Evolutionary conservation across 2,888 invertebrate genomes (phyloP).

Genomic region (Halictus quadricinctus): DNA sequence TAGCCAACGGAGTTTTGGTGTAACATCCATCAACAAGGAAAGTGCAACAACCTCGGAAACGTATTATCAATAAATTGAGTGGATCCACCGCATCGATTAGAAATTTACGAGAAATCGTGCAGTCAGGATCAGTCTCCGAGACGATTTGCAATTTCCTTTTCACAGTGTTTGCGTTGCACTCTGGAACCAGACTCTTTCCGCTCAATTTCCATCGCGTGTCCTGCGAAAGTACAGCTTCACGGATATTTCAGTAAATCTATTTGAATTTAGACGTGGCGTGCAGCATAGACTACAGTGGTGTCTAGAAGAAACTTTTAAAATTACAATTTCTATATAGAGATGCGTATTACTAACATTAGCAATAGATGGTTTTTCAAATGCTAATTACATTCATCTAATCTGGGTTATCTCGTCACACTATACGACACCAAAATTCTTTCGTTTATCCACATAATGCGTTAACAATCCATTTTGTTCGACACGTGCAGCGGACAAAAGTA

Average conservation of each 20-base stretch:
- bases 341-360: not conserved
- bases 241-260: not conserved
- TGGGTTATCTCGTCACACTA: too few species aligned
- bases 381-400: too few species aligned
- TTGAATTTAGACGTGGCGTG: not conserved
- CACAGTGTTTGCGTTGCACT: constrained; percentile 16
- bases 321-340: not conserved
- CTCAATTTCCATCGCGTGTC: constrained; percentile 45
- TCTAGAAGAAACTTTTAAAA: too few species aligned
- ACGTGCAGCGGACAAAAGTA: too few species aligned
- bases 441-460: too few species aligned
- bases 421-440: too few species aligned
- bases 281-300: too few species aligned
- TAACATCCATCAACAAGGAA: not conserved
- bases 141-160: constrained; percentile 43
- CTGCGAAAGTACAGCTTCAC: constrained; percentile 44
- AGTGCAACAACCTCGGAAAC: constrained; percentile 27
- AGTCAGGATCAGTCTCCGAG: constrained; percentile 27
- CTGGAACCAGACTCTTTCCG: constrained; percentile 45
- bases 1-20: not conserved
- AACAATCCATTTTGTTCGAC: too few species aligned
- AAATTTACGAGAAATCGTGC: constrained; percentile 59
- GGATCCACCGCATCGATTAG: constrained; percentile 54
- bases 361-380: not conserved
- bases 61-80: constrained; percentile 52